Evolutionary conservation across 92 coral and sea anemone species (phyloP), one percentile per base, ranked within the genome.

Genomic region (Epizoanthus fatuus): DNA sequence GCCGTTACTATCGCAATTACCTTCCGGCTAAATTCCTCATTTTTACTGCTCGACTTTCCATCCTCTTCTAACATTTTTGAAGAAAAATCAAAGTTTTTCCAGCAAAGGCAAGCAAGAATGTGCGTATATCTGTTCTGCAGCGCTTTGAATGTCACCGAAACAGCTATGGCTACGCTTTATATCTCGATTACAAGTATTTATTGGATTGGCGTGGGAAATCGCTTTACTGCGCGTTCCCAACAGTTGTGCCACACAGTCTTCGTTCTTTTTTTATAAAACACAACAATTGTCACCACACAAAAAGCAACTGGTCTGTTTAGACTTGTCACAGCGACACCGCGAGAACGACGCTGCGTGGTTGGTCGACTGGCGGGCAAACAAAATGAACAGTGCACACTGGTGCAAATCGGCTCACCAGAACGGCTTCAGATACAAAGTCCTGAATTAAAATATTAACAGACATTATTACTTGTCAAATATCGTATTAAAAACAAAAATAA

Each of bases 281-380:
- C 14, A 40, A 76, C 69, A 77, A 77, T 77, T 57, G 82, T 42
- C 20, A 14, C 25, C 60, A 42, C 35, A 77, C 64, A 60, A 40
- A 69, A 39, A 63, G 64, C 82, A 77, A 45, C 82, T 81, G 70
- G 88, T 66, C 49, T 56, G 67, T 84, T 74, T 84, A 32, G 53
- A 87, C 84, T 69, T 75, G 77, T 73, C 93, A 81, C 69, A 85
- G 63, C 63, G 89, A 80, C 75, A 83, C 95, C 97, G 99, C 95
- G 97, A 94, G 98, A 97, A 93, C 95, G 84, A 84, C 40, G 63
- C 73, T 45, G 80, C 57, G 67, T 80, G 87, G 95, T 97, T 97
- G 99, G 99, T 65, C 72, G 75, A 17, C 73, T 16, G 56, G 76
- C 54, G 37, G 68, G 12, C 51, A 85, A 75, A 75, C 35, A 56